Conservation (phyloP, 2,797 vertebrate species). For the Pempheris klunzingeri region DNA sequence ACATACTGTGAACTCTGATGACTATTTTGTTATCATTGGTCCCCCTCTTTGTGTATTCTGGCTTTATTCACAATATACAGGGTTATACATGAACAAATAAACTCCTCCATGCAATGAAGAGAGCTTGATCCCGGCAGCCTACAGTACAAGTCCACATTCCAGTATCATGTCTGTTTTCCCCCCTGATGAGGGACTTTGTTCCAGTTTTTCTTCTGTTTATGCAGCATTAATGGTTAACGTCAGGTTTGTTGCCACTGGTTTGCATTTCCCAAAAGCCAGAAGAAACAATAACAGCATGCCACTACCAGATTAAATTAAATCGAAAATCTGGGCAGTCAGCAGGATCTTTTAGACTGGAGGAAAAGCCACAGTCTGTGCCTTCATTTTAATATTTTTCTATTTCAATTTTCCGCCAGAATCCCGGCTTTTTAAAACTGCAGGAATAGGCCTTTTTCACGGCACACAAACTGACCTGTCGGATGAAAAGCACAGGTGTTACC, state of each 20-base stretch:
- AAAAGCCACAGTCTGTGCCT: no score
- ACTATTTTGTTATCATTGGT: slow-evolving; percentile 48
- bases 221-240: slow-evolving; percentile 49
- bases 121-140: slow-evolving; percentile 56
- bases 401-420: background rate
- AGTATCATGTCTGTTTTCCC: slow-evolving; percentile 38
- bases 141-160: slow-evolving; percentile 45
- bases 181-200: slow-evolving; percentile 32
- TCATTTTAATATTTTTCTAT: background rate
- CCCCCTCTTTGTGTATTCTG: slow-evolving; percentile 54
- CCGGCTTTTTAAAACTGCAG: background rate
- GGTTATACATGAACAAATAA: slow-evolving; percentile 60
- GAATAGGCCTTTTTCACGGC: background rate
- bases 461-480: background rate
- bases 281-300: slow-evolving; percentile 14
- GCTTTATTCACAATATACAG: slow-evolving; percentile 42
- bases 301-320: slow-evolving; percentile 19
- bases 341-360: background rate
- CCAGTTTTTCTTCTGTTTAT: slow-evolving; percentile 47
- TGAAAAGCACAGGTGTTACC: background rate
- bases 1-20: slow-evolving; percentile 27
- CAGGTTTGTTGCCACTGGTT: slow-evolving; percentile 32
- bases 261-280: slow-evolving; percentile 27
- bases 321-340: slow-evolving; percentile 6
- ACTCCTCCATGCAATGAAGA: slow-evolving; percentile 37